Evolutionary conservation across 2,113 vertebrate species (phyloP), one percentile per base, ranked within the genome.

Genomic region (Steatornis caripensis): DNA sequence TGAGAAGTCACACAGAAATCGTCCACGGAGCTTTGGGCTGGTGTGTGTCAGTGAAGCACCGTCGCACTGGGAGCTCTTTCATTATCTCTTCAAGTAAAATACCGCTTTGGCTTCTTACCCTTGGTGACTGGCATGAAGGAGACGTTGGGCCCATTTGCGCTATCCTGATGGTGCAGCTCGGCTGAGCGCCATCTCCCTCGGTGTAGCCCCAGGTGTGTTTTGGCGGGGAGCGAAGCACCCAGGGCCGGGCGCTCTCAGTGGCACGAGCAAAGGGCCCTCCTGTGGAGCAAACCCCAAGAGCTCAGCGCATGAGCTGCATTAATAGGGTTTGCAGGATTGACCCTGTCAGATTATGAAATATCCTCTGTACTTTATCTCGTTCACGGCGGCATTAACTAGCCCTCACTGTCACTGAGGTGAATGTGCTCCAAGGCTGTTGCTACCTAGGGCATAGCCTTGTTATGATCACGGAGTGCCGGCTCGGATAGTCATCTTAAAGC

Each of bases 101-200:
- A 69, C 5, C 23, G 2, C 53, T 75, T 41, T 36, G 68, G 8
- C 30, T 53, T 41, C 68, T 62, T 29, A 30, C 24, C 32, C n/a
- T 68, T 11, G 0, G 11, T 43, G 45, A 6, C 20, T 17, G 34
- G 26, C 10, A 20, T 16, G 16, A 68, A 27, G 0, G 1, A 65
- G 19, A 18, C 0, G 0, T 9, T 29, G 15, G 34, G 41, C 53
- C 68, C 3, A 0, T n/a, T 64, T 72, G 49, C 66, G 54, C 7
- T 36, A 0, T 23, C 51, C 34, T 68, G 41, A 21, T 9, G 10
- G 3, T 30, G 74, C 37, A 22, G 64, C 45, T 62, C 79, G 15
- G 15, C 81, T 16, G 23, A 76, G 49, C 34, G 5, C 15, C 17
- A 0, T 7, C 14, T 32, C 39, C 39, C 45, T 34, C 0, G 0